Percentiles rank a stretch among this genome's conserved stretches.
These are phyloP conservation scores for Drosophila fungiperda DNA, from an alignment of 2,888 invertebrate species.

Conservation along the genomic window DNA sequence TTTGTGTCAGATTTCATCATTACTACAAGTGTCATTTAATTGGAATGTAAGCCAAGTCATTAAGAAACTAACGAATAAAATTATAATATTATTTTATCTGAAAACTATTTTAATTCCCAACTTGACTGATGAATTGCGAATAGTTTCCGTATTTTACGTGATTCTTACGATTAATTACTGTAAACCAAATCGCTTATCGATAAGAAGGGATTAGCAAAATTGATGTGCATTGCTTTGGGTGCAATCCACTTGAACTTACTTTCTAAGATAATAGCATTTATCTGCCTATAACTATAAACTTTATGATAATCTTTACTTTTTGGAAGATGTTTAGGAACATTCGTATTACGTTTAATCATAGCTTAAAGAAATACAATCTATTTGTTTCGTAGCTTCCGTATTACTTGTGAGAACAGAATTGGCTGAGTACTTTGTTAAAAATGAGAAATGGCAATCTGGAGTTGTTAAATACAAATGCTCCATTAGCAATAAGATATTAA, in stretches of 20 bases:
- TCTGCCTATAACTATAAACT: slow-evolving; percentile 85
- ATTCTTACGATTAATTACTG: slow-evolving; percentile 86
- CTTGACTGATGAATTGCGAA: slow-evolving; percentile 67
- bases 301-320: slow-evolving; percentile 92
- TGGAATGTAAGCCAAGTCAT: background rate
- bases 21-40: background rate
- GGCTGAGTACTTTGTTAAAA: slow-evolving; percentile 58
- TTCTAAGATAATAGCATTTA: slow-evolving; percentile 83
- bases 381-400: slow-evolving; percentile 60
- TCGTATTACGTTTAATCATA: background rate
- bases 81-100: background rate
- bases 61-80: background rate
- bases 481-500: slow-evolving; percentile 85
- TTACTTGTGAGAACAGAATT: slow-evolving; percentile 57
- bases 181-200: slow-evolving; percentile 1
- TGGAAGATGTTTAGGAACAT: slow-evolving; percentile 86
- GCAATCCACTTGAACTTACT: background rate
- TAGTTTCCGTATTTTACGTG: slow-evolving; percentile 89
- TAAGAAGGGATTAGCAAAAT: rapidly evolving
- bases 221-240: slow-evolving; percentile 14
- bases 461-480: slow-evolving; percentile 87
- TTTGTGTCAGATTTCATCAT: background rate
- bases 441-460: slow-evolving; percentile 83
- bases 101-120: slow-evolving; percentile 83
- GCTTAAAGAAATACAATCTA: slow-evolving; percentile 62